Conservation (phyloP, 64 coral and sea anemone species). For the Acropora tenuis region DNA sequence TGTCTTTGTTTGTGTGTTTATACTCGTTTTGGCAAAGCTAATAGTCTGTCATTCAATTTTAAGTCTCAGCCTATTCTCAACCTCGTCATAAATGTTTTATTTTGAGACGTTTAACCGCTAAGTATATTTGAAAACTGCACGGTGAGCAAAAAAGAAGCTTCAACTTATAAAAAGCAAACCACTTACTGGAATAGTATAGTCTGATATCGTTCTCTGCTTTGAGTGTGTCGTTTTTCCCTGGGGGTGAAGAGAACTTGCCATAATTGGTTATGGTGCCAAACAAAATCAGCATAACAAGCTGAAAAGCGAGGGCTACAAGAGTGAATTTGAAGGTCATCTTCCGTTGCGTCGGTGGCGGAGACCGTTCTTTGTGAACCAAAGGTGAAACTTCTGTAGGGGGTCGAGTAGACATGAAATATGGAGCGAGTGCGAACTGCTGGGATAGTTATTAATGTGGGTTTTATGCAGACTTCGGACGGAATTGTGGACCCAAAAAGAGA, state of each 20-base stretch:
- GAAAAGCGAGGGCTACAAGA: constrained; percentile 20
- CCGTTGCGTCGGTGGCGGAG: not conserved
- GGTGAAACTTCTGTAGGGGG: not conserved
- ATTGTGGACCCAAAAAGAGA: not conserved
- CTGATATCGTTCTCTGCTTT: not conserved
- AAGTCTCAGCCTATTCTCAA: too few relatives aligned
- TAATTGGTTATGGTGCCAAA: constrained; percentile 71
- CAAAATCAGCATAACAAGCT: constrained; percentile 58
- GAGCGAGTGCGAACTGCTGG: not conserved
- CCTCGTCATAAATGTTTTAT: too few relatives aligned
- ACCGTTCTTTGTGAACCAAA: not conserved
- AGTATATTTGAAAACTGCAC: too few relatives aligned
- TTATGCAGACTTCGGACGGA: not conserved
- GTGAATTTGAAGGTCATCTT: constrained; percentile 61
- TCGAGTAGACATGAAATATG: not conserved
- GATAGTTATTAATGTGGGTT: not conserved
- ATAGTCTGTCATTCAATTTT: too few relatives aligned
- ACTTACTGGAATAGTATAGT: not conserved
- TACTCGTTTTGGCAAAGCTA: too few relatives aligned
- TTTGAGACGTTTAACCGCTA: too few relatives aligned
- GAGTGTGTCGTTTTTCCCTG: not conserved
- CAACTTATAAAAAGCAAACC: too few relatives aligned
- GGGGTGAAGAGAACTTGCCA: constrained; percentile 70
- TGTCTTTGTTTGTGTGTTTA: too few relatives aligned
- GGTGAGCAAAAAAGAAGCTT: too few relatives aligned